Evolutionary conservation across 1,140 invertebrate genomes (phyloP).

Genomic region (Parapsyche elsis): DNA sequence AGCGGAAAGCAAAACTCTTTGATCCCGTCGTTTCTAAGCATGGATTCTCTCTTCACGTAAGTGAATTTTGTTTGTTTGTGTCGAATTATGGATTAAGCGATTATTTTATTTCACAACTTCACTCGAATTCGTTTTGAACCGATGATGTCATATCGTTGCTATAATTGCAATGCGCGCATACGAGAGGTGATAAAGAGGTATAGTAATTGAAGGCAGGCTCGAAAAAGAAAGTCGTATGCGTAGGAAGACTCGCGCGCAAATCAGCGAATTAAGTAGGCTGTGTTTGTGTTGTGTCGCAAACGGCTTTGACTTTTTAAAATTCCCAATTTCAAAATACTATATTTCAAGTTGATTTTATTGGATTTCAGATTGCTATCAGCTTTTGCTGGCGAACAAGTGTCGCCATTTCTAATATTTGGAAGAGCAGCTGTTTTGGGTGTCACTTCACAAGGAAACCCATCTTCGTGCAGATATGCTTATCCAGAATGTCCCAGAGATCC

Average conservation of each 20-base stretch:
- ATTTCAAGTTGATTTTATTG: not conserved
- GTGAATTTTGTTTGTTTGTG: slow-evolving; percentile 56
- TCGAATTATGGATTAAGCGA: not conserved
- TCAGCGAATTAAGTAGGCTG: slow-evolving; percentile 5
- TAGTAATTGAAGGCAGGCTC: not conserved
- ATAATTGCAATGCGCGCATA: too few species aligned
- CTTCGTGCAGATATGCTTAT: slow-evolving; percentile 74
- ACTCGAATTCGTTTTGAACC: not conserved
- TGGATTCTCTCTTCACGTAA: slow-evolving; percentile 76
- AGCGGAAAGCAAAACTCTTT: slow-evolving; percentile 63
- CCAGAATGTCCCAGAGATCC: slow-evolving; percentile 78
- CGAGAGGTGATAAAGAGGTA: too few species aligned
- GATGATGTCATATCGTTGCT: slow-evolving; percentile 17
- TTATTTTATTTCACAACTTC: not conserved
- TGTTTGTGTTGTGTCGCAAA: not conserved
- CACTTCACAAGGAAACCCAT: slow-evolving; percentile 71
- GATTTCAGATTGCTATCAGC: slow-evolving; percentile 64
- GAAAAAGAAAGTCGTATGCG: slow-evolving; percentile 37
- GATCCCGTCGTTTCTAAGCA: slow-evolving; percentile 69
- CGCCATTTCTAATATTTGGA: slow-evolving; percentile 76
- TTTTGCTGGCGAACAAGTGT: slow-evolving; percentile 57
- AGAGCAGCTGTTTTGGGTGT: slow-evolving; percentile 79
- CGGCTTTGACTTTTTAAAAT: not conserved
- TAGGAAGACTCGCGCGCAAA: slow-evolving; percentile 31
- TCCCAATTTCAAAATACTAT: not conserved